These are phyloP conservation scores for Coregonus sp. DNA, from an alignment of 2,797 vertebrate species.

Conservation along the genomic window DNA sequence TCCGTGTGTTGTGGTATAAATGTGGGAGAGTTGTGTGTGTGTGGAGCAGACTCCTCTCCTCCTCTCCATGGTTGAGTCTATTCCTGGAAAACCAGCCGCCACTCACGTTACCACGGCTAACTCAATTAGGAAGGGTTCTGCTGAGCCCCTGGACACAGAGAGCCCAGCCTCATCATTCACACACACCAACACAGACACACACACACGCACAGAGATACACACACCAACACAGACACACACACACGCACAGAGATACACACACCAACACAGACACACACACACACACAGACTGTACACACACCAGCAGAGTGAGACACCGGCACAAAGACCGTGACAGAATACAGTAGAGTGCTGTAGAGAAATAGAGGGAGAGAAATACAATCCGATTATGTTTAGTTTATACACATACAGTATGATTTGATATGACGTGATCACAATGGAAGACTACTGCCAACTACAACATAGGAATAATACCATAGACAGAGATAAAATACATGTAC, in stretches of 20 bases:
- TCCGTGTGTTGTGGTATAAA: constrained; percentile 12
- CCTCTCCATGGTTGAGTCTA: constrained; percentile 47
- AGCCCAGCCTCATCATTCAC: constrained; percentile 11
- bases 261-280: not conserved
- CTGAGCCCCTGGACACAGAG: constrained; percentile 28
- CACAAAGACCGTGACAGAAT: not conserved
- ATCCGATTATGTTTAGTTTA: not conserved
- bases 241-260: not conserved
- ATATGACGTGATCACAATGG: not conserved
- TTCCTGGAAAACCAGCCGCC: constrained; percentile 69
- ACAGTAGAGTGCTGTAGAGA: too few species aligned
- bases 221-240: not conserved
- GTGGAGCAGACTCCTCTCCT: constrained; percentile 15
- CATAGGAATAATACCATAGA: not conserved
- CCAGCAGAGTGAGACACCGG: not conserved
- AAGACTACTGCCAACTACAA: not conserved
- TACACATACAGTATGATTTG: not conserved
- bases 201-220: not conserved
- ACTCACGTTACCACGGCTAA: constrained; percentile 63
- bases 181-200: not conserved
- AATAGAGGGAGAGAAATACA: not conserved
- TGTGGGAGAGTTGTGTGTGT: constrained; percentile 3
- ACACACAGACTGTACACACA: not conserved
- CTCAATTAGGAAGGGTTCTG: constrained; percentile 59
- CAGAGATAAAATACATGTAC: too few species aligned